Conservation (phyloP, 1,140 invertebrate species). For the Heliothis virescens region DNA sequence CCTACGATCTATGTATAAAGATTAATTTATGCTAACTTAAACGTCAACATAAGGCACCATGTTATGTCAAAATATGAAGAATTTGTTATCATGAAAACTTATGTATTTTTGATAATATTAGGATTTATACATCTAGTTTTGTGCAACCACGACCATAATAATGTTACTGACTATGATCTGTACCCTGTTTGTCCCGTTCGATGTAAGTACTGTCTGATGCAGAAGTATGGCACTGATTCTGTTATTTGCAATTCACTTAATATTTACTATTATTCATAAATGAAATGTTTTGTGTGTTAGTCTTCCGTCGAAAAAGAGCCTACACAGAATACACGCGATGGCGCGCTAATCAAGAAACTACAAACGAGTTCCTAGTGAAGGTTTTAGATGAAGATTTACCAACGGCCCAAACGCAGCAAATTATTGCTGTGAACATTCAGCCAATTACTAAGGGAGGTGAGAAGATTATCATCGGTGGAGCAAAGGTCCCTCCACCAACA, state of each 20-base stretch:
- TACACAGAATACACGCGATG: slow-evolving; percentile 75
- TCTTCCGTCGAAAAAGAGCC: slow-evolving; percentile 71
- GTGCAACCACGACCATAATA: slow-evolving; percentile 59
- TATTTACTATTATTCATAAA: not conserved
- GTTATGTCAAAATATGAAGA: slow-evolving; percentile 69
- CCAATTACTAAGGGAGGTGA: slow-evolving; percentile 62
- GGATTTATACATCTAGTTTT: slow-evolving; percentile 64
- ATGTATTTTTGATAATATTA: slow-evolving; percentile 75
- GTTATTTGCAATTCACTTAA: not conserved
- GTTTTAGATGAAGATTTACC: slow-evolving; percentile 78
- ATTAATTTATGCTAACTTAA: slow-evolving; percentile 9
- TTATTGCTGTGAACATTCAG: slow-evolving; percentile 75
- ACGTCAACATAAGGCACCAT: slow-evolving; percentile 57
- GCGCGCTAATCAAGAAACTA: slow-evolving; percentile 68
- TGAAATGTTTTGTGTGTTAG: slow-evolving; percentile 54
- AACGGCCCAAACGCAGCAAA: slow-evolving; percentile 57
- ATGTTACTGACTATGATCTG: slow-evolving; percentile 63
- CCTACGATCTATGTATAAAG: slow-evolving; percentile 27
- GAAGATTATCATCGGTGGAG: slow-evolving; percentile 74
- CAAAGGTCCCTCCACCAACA: slow-evolving; percentile 59
- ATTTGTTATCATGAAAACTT: slow-evolving; percentile 79
- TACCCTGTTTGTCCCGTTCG: slow-evolving; percentile 61
- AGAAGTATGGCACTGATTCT: not conserved
- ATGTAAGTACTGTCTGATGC: slow-evolving; percentile 62
- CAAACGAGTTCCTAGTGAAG: slow-evolving; percentile 78